Conservation (phyloP, 2,888 invertebrate genomes). For the Pocota personata region DNA sequence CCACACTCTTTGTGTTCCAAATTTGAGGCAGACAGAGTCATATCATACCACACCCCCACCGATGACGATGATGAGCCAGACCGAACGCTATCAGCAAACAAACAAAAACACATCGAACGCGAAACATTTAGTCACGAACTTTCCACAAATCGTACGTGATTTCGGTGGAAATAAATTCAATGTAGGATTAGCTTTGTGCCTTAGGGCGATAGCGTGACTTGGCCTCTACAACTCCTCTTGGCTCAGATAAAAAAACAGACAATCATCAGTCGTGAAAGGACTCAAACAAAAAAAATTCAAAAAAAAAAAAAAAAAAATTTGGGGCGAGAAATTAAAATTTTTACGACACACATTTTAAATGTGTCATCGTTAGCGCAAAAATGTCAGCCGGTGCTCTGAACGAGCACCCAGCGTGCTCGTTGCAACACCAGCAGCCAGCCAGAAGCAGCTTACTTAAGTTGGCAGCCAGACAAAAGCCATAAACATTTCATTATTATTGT, state of each 20-base stretch:
- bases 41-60: conserved; percentile 41
- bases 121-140: conserved; percentile 54
- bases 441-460: conserved; percentile 49
- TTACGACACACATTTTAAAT: conserved; percentile 66
- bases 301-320: not conserved
- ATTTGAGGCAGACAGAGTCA: conserved; percentile 44
- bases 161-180: conserved; percentile 28
- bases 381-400: conserved; percentile 31
- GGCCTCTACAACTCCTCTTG: not conserved
- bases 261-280: conserved; percentile 13
- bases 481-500: conserved; percentile 64
- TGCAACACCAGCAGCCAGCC: conserved; percentile 1
- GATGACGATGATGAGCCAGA: conserved; percentile 25
- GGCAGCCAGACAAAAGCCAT: conserved; percentile 69
- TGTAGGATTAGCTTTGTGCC: conserved; percentile 37
- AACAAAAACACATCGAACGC: conserved; percentile 1
- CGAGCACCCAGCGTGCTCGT: not conserved
- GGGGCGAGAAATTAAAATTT: conserved; percentile 51
- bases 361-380: conserved; percentile 62
- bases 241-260: conserved; percentile 3
- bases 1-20: conserved; percentile 51
- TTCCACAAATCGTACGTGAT: conserved; percentile 51
- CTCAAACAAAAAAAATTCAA: not conserved
- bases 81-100: conserved; percentile 28
- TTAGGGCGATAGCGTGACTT: conserved; percentile 35